A percentile compares a stretch with the other conserved stretches of the same genome.
Conservation (phyloP, 2,113 vertebrate species). For the Sisor rabdophorus region DNA sequence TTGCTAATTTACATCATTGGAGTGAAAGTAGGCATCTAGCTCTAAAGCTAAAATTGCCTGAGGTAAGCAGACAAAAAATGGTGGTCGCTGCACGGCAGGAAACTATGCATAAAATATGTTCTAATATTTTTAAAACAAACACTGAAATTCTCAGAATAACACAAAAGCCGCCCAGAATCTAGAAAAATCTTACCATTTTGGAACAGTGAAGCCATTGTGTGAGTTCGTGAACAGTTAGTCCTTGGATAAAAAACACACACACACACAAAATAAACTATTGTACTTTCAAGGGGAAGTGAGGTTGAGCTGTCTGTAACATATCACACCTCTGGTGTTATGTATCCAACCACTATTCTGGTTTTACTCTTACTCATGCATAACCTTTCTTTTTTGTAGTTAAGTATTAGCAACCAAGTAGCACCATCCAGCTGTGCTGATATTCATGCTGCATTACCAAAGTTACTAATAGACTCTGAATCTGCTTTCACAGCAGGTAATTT, state of each 20-base stretch:
- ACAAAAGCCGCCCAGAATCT: slow-evolving; percentile 39
- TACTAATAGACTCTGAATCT: neutral
- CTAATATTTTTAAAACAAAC: slow-evolving; percentile 49
- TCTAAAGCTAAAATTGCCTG: slow-evolving; percentile 22
- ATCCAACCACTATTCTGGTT: neutral
- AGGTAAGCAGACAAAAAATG: slow-evolving; percentile 24
- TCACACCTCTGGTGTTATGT: slow-evolving; percentile 2
- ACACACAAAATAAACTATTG: slow-evolving; percentile 20
- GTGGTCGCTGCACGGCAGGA: slow-evolving; percentile 26
- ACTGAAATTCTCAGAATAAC: slow-evolving; percentile 45
- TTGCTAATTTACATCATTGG: slow-evolving; percentile 15
- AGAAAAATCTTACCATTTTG: slow-evolving; percentile 18
- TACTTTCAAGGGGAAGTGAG: neutral
- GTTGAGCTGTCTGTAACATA: slow-evolving; percentile 15
- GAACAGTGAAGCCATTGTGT: slow-evolving; percentile 44
- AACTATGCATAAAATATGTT: slow-evolving; percentile 39
- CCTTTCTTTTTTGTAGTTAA: neutral
- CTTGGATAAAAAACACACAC: neutral
- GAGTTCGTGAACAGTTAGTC: slow-evolving; percentile 33
- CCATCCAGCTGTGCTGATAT: slow-evolving; percentile 4
- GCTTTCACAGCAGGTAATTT: neutral
- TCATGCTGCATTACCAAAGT: neutral
- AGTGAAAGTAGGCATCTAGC: slow-evolving; percentile 17
- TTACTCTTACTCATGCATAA: slow-evolving; percentile 8
- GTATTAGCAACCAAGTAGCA: neutral